These are phyloP conservation scores for Rhagoletis pomonella DNA, from an alignment of 1,140 invertebrate species.

Conservation along the genomic window DNA sequence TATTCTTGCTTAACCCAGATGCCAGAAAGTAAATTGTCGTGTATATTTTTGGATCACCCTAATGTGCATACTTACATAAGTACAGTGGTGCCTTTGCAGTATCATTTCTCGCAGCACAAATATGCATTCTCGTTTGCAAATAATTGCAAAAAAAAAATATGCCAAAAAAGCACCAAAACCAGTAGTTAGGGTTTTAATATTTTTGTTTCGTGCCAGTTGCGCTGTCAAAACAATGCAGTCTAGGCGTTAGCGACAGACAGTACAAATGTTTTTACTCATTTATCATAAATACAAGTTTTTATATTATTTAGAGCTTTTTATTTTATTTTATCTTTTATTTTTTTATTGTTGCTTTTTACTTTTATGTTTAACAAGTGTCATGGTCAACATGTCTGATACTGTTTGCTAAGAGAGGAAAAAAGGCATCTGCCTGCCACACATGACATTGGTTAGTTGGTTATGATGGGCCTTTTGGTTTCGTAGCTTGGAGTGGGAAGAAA, in stretches of 20 bases:
- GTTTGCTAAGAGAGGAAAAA: background rate
- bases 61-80: too few relatives aligned
- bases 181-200: background rate
- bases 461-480: background rate
- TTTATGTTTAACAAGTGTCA: conserved; percentile 5
- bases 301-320: background rate
- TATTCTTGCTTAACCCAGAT: too few relatives aligned
- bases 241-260: background rate
- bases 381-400: conserved; percentile 12
- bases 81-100: too few relatives aligned
- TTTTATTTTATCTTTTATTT: background rate
- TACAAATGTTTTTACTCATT: conserved; percentile 32
- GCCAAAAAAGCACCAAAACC: background rate
- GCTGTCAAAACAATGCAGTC: conserved; percentile 32
- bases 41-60: background rate
- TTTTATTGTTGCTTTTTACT: background rate
- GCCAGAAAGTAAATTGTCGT: too few relatives aligned
- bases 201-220: background rate
- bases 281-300: conserved; percentile 29
- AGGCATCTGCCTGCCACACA: background rate
- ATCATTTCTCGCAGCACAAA: too few relatives aligned
- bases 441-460: background rate
- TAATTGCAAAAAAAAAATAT: background rate
- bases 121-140: background rate
- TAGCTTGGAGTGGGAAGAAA: background rate